phyloP scores from a whole-genome alignment of 2,797 vertebrate genomes.

The Microctenopoma lineatum region DNA sequence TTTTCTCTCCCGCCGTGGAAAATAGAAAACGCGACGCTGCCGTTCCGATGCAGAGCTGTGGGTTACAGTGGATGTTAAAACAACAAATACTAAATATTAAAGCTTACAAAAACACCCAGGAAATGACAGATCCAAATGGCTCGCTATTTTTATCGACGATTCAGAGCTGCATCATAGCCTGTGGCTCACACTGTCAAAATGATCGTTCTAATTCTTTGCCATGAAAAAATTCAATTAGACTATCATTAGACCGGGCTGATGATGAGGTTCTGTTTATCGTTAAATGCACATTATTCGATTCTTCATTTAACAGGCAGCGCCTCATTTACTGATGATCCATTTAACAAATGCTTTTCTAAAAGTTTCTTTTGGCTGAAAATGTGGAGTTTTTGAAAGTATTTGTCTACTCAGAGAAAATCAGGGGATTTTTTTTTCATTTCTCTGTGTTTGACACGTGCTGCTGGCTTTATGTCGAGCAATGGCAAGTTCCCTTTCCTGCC shows the following conservation, averaged over 20 bases:
- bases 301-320: slow-evolving; percentile 84
- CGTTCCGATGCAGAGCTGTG: slow-evolving; percentile 31
- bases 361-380: slow-evolving; percentile 71
- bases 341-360: slow-evolving; percentile 78
- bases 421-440: slow-evolving; percentile 13
- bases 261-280: slow-evolving; percentile 83
- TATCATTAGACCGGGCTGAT: slow-evolving; percentile 81
- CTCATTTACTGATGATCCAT: slow-evolving; percentile 84
- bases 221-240: slow-evolving; percentile 83
- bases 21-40: slow-evolving; percentile 50
- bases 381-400: slow-evolving; percentile 47
- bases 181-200: slow-evolving; percentile 78
- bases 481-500: slow-evolving; percentile 32
- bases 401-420: slow-evolving; percentile 30
- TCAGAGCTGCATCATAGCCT: slow-evolving; percentile 70
- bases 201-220: slow-evolving; percentile 78
- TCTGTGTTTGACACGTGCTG: slow-evolving; percentile 30
- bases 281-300: slow-evolving; percentile 84
- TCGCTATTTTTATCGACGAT: slow-evolving; percentile 74
- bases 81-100: slow-evolving; percentile 54
- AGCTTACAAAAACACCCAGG: slow-evolving; percentile 28
- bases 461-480: slow-evolving; percentile 4
- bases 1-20: slow-evolving; percentile 62
- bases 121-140: slow-evolving; percentile 64
- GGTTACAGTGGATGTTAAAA: slow-evolving; percentile 47